Percentiles rank a stretch among this genome's conserved stretches.
Conservation (phyloP, 1,140 invertebrate genomes). For the Trachymyrmex septentrionalis region DNA sequence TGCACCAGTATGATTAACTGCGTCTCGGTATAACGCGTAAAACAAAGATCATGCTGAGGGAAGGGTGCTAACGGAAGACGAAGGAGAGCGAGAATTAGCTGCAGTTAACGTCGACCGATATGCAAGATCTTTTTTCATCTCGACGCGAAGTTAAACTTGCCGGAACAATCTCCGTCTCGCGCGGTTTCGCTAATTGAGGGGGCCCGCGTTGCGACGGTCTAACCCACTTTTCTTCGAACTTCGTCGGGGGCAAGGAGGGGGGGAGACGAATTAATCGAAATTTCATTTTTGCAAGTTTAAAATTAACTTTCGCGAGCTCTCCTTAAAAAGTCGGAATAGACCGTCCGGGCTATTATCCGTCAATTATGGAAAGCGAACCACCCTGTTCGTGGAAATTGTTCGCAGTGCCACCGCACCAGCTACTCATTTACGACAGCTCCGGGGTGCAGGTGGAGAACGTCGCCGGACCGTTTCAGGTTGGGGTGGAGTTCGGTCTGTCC, state of each 20-base stretch:
- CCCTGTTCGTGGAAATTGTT: slow-evolving; percentile 55
- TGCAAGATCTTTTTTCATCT: slow-evolving; percentile 17
- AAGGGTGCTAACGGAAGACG: not conserved
- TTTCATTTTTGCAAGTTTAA: slow-evolving; percentile 57
- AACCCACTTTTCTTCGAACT: slow-evolving; percentile 39
- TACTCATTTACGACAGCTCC: slow-evolving; percentile 94
- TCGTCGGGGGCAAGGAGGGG: not conserved
- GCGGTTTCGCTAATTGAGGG: slow-evolving; percentile 62
- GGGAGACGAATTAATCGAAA: slow-evolving; percentile 54
- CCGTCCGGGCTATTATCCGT: slow-evolving; percentile 34
- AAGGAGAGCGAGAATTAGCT: slow-evolving; percentile 17
- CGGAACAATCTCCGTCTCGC: slow-evolving; percentile 45
- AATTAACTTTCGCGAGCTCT: slow-evolving; percentile 52
- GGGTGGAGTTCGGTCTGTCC: slow-evolving; percentile 92
- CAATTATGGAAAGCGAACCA: slow-evolving; percentile 45
- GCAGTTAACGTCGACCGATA: slow-evolving; percentile 43
- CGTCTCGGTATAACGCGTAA: slow-evolving; percentile 20
- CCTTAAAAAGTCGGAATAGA: slow-evolving; percentile 29
- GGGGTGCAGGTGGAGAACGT: slow-evolving; percentile 91
- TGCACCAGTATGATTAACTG: slow-evolving; percentile 30
- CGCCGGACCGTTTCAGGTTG: slow-evolving; percentile 95
- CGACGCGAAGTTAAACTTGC: slow-evolving; percentile 45
- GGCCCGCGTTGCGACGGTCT: slow-evolving; percentile 28
- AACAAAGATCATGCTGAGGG: not conserved
- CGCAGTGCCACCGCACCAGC: slow-evolving; percentile 94